phyloP scores from a whole-genome alignment of 1,140 invertebrate genomes.

The Paracyclopina nana region DNA sequence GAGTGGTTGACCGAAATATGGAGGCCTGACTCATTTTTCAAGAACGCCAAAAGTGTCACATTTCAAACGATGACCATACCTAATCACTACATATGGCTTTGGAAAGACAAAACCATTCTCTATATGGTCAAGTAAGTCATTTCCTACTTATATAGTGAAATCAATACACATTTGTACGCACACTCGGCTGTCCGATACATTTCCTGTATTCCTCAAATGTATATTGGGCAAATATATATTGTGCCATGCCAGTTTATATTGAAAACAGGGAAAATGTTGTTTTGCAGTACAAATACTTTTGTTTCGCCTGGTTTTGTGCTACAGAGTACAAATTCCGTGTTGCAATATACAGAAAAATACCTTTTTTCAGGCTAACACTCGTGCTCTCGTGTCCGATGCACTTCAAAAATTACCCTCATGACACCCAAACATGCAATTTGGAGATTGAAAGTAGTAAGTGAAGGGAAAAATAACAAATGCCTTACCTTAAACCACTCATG shows the following conservation, averaged over 20 bases:
- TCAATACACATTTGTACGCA: neutral
- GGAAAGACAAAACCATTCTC: conserved; percentile 23
- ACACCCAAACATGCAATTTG: conserved; percentile 71
- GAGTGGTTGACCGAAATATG: conserved; percentile 23
- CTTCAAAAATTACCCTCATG: conserved; percentile 73
- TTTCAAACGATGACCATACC: conserved; percentile 27
- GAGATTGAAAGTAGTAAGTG: conserved; percentile 53
- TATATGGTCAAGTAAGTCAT: conserved; percentile 24
- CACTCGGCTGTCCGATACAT: neutral
- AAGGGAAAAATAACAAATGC: too few species aligned
- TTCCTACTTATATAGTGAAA: neutral
- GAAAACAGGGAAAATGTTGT: neutral
- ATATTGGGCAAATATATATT: neutral
- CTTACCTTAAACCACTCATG: too few species aligned
- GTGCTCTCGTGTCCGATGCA: conserved; percentile 80
- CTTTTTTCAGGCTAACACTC: conserved; percentile 48
- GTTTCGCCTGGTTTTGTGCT: neutral
- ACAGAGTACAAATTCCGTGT: neutral
- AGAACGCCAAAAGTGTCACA: conserved; percentile 25
- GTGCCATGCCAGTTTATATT: neutral
- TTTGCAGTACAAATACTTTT: neutral
- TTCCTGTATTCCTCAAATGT: neutral
- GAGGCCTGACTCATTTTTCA: conserved; percentile 25
- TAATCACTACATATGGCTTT: conserved; percentile 25
- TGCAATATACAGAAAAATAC: neutral